Base-by-base conservation (phyloP, 1,140 invertebrate genomes). In the Micrasema minimum region DNA sequence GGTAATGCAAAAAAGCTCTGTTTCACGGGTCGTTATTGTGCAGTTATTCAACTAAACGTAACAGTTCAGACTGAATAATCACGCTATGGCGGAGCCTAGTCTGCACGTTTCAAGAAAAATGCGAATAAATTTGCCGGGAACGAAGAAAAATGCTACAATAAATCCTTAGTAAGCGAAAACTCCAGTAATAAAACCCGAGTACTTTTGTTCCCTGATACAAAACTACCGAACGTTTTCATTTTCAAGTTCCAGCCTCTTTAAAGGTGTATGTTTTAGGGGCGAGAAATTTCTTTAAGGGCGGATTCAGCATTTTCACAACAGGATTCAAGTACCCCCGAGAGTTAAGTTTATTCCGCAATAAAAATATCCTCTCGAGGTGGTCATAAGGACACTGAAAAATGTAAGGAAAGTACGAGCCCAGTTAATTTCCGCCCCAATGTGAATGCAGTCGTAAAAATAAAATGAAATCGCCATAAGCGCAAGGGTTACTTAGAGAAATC, bases 11-110 rank as follows among this genome's bases (percentile, higher is more conserved):
- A n/a, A 57, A 57, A 57, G 31, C 51, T 57, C 53, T 51, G 53
- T 57, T 57, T 35, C 61, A 65, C 43, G 41, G 64, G 48, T 66
- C 64, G 48, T 66, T 66, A 66, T 62, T 66, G 23, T 59, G 57
- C 71, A 69, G 45, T 64, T 53, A 51, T 72, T 69, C 55, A 68
- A 64, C 62, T 46, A 67, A 46, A 62, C 48, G 18, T 50, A 48
- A 64, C 64, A 50, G 35, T 48, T 37, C 67, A 69, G 67, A 69
- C 67, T 46, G 67, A 66, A 69, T 73, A 73, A 69, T 73, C 66
- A 66, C 72, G 55, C 55, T 0, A 20, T 20, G 31, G 10, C 20
- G 26, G 12, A 10, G 31, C 31, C 26, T 14, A 20, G 53, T 37
- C 53, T 6, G 14, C 6, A 57, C n/a, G 14, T n/a, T 14, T 16